Evolutionary conservation across 2,888 invertebrate species (phyloP).

Genomic region (Anarsia innoxiella): DNA sequence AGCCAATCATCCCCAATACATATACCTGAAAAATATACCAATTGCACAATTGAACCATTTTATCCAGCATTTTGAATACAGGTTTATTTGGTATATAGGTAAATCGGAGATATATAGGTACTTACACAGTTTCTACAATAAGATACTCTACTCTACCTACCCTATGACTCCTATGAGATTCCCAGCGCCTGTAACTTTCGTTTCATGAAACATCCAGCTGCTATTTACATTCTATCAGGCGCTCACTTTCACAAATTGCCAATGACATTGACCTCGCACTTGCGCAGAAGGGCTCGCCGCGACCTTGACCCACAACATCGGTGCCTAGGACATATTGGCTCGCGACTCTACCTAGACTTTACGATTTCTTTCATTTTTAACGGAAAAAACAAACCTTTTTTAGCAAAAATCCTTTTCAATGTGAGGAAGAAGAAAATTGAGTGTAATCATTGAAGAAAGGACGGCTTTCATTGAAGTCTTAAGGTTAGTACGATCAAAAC

Average conservation of each 20-base stretch:
- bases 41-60: no score
- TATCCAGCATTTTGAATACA: no score
- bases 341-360: no score
- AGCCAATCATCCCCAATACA: no score
- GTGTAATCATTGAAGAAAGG: not conserved
- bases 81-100: not conserved
- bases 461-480: not conserved
- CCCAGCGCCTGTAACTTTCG: not conserved
- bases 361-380: no score
- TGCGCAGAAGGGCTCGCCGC: constrained; percentile 33
- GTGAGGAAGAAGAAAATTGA: not conserved
- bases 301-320: constrained; percentile 56
- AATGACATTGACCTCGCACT: constrained; percentile 24
- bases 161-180: no score
- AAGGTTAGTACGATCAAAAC: constrained; percentile 5
- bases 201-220: not conserved
- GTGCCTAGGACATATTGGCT: no score
- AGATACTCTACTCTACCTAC: no score
- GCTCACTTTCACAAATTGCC: not conserved
- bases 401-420: constrained; percentile 1
- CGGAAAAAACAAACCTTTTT: no score
- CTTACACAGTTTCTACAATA: no score
- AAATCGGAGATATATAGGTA: not conserved
- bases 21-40: no score
- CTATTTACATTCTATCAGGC: not conserved